phyloP scores from a whole-genome alignment of 2,888 invertebrate genomes.

The Hydrotaea cyrtoneurina region DNA sequence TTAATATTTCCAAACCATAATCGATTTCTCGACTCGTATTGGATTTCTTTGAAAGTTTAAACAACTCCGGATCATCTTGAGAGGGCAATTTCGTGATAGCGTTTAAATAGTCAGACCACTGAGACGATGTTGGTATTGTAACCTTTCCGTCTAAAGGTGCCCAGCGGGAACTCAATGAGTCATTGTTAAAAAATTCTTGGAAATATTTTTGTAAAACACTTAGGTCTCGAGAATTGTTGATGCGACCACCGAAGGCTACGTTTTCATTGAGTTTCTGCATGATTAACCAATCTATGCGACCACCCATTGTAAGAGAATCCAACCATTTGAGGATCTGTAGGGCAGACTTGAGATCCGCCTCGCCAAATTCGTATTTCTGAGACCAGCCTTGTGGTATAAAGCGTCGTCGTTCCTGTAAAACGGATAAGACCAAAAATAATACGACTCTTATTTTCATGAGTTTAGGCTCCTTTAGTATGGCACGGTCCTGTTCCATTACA shows the following conservation, averaged over 20 bases:
- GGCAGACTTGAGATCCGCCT: constrained; percentile 89
- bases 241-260: constrained; percentile 92
- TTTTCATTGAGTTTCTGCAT: constrained; percentile 89
- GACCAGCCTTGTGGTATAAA: constrained; percentile 97
- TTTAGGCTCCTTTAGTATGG: constrained; percentile 74
- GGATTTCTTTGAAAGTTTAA: constrained; percentile 78
- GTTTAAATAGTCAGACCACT: constrained; percentile 78
- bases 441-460: constrained; percentile 86
- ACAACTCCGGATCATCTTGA: constrained; percentile 77
- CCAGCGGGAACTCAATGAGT: constrained; percentile 84
- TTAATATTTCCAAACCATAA: constrained; percentile 75
- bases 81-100: constrained; percentile 77
- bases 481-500: constrained; percentile 68
- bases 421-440: constrained; percentile 93
- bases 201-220: constrained; percentile 82
- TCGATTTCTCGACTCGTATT: constrained; percentile 77
- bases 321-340: constrained; percentile 82
- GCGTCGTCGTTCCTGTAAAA: constrained; percentile 93
- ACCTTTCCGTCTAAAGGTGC: constrained; percentile 82
- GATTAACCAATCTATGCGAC: constrained; percentile 85
- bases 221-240: constrained; percentile 89
- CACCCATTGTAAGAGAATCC: constrained; percentile 72
- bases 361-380: constrained; percentile 93
- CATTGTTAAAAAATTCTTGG: constrained; percentile 83
- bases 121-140: constrained; percentile 76